Percentiles rank a stretch among this genome's conserved stretches.
Evolutionary conservation across 2,113 vertebrate genomes (phyloP).

Genomic region (Dicrurus megarhynchus): DNA sequence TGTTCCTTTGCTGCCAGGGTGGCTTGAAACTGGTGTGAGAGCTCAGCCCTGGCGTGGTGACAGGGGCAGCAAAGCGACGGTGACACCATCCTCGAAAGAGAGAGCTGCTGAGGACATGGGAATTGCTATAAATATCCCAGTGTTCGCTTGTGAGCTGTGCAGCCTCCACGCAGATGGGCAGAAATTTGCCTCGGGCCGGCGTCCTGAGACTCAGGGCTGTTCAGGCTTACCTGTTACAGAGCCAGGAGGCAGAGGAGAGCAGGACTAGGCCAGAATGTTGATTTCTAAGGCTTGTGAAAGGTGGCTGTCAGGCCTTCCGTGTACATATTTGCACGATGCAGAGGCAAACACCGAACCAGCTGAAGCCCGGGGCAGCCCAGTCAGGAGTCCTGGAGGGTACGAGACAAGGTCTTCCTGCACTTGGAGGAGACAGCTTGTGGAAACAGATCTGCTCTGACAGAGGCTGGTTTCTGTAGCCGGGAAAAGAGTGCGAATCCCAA

Average conservation of each 20-base stretch:
- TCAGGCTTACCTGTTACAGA: background rate
- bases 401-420: background rate
- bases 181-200: background rate
- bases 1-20: background rate
- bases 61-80: background rate
- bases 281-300: background rate
- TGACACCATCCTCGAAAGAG: slow-evolving; percentile 4
- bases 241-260: background rate
- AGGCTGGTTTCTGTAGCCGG: background rate
- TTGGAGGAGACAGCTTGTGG: background rate
- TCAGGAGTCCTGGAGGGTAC: background rate
- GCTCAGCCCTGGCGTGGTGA: background rate
- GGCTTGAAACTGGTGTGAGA: background rate
- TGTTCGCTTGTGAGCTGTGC: accelerated
- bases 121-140: background rate
- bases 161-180: background rate
- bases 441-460: slow-evolving; percentile 16
- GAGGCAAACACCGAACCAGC: background rate
- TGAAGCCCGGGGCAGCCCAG: background rate
- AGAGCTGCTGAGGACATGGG: slow-evolving; percentile 17
- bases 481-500: background rate
- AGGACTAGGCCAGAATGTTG: background rate
- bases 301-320: background rate
- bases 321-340: background rate
- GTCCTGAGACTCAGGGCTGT: background rate